Conservation (phyloP, 2,113 vertebrate species). For the Rhinolophus sinicus region DNA sequence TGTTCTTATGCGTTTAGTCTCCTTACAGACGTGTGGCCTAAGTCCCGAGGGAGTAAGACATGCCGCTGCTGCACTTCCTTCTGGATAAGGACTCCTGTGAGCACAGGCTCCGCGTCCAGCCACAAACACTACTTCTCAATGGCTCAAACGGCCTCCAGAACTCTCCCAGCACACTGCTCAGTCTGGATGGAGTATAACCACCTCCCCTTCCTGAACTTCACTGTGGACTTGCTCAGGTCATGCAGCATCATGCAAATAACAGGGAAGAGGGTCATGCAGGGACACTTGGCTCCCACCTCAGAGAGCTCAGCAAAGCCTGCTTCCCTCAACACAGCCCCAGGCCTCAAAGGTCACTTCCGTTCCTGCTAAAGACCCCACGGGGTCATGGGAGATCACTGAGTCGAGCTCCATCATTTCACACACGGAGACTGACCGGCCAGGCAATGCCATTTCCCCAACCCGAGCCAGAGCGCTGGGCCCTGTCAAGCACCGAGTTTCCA, state of each 20-base stretch:
- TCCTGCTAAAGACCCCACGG: neutral
- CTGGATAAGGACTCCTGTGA: neutral
- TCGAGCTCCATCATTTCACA: neutral
- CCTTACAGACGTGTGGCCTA: neutral
- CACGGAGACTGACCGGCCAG: neutral
- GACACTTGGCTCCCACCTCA: neutral
- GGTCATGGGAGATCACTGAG: neutral
- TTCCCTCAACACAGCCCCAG: neutral
- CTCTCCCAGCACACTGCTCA: neutral
- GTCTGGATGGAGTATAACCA: neutral
- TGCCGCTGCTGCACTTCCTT: neutral
- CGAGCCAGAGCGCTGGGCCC: neutral
- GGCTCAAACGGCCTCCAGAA: neutral
- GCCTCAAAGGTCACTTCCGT: neutral
- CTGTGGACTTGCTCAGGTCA: neutral
- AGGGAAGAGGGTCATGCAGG: neutral
- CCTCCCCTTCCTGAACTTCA: neutral
- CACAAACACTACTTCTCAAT: neutral
- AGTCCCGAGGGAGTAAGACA: neutral
- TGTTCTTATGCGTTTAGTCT: neutral
- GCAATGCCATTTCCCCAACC: neutral
- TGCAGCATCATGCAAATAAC: neutral
- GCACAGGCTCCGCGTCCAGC: neutral
- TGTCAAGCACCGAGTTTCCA: too few relatives aligned
- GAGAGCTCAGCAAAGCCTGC: neutral